Evolutionary conservation across 2,797 vertebrate species (phyloP), one percentile per base, ranked within the genome.

Genomic region (Sebastiscus tertius): DNA sequence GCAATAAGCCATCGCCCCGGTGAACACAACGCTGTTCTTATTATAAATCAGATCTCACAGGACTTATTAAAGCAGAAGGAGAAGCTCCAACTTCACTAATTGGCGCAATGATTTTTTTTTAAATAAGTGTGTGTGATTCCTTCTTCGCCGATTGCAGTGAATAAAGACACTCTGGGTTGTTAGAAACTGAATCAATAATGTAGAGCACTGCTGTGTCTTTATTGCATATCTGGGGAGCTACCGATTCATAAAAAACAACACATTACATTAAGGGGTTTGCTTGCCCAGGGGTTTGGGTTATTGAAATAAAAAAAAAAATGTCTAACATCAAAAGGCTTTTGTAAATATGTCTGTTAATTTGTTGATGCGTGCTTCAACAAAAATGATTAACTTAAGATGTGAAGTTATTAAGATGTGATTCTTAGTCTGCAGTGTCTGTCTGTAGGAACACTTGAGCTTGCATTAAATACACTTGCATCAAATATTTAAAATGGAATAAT

Each of bases 1-100:
- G 75, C 79, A 87, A 90, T 88, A 87, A 87, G 78, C 33, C 78
- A 58, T 34, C 64, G 94, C 95, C 94, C 82, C 92, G 16, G 96
- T 94, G 95, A 96, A 94, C 96, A 94, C 91, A 96, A 94, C 93
- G 91, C 92, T 91, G 94, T 93, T 96, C 92, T 96, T 95, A 86
- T 96, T 95, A 96, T 95, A 84, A 89, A 92, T 96, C 93, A 82
- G 86, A 95, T 96, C 97, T 97, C 96, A 91, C 86, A 95, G 96
- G 97, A 96, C 95, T 97, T 96, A 96, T 97, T 97, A 97, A 95
- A 94, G 85, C 88, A 94, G 90, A 91, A 87, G 92, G 92, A 94
- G 92, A 96, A 82, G 75, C 83, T 81, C 69, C 81, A 96, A 97
- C 93, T 95, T 95, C 95, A 80, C 94, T 96, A 96, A 97, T 96